These are phyloP conservation scores for Gibbula magus DNA, from an alignment of 2,888 invertebrate species.

Conservation along the genomic window DNA sequence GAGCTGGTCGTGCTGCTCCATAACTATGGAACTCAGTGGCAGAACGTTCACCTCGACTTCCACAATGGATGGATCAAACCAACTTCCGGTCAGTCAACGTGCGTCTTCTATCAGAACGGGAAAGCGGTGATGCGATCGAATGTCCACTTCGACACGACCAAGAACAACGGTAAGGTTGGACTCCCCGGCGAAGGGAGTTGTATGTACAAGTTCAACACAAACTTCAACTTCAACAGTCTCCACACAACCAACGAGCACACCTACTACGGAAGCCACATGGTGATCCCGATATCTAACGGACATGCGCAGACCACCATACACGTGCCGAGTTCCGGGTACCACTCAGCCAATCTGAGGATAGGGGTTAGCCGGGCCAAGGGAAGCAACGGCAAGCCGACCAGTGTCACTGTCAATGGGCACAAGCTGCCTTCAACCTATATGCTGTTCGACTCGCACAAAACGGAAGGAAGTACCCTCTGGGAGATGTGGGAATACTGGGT, in stretches of 20 bases:
- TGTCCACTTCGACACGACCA: neutral
- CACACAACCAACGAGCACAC: neutral
- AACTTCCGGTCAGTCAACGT: neutral
- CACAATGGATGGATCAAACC: neutral
- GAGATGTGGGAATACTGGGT: constrained; percentile 2
- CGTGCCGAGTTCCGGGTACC: neutral
- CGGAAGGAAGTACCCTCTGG: neutral
- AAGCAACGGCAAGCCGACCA: neutral
- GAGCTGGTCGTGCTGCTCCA: neutral
- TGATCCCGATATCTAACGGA: neutral
- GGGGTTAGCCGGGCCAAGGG: neutral
- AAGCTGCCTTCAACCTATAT: neutral
- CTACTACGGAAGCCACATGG: neutral
- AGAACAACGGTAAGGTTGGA: neutral
- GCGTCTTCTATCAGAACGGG: neutral
- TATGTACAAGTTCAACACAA: neutral
- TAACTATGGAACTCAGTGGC: neutral
- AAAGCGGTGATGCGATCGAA: neutral
- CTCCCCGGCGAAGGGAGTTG: neutral
- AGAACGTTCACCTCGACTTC: neutral
- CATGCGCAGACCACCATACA: neutral
- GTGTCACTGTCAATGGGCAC: neutral
- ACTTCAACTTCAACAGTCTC: neutral
- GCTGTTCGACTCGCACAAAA: neutral
- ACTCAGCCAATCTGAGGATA: neutral